Conservation (phyloP, 2,888 invertebrate species). For the Lepidochrysops patricia region DNA sequence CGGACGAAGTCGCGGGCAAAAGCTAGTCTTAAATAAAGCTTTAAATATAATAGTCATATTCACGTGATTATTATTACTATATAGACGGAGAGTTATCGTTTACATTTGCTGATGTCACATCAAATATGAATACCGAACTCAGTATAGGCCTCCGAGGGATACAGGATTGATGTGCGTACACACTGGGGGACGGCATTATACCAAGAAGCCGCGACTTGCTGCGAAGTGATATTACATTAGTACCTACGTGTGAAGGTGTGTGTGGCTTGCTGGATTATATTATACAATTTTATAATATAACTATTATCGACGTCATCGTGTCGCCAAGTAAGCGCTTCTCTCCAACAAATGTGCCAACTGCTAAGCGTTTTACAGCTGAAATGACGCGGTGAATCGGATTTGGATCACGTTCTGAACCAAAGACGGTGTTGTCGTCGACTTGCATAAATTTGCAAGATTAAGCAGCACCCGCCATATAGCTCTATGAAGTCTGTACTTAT, state of each 20-base stretch:
- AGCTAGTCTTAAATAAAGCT: background rate
- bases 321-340: background rate
- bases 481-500: slow-evolving; percentile 32
- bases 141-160: slow-evolving; percentile 43
- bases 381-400: slow-evolving; percentile 65
- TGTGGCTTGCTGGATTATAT: no score
- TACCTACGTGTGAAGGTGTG: background rate
- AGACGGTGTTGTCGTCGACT: slow-evolving; percentile 66
- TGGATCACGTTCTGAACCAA: slow-evolving; percentile 62
- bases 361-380: slow-evolving; percentile 65
- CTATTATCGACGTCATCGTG: no score
- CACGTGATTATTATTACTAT: background rate
- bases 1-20: background rate
- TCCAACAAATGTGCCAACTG: slow-evolving; percentile 65
- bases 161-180: slow-evolving; percentile 37
- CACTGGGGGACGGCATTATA: background rate
- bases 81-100: background rate
- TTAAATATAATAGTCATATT: background rate
- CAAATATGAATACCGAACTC: slow-evolving; percentile 53
- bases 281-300: background rate
- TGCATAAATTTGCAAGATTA: slow-evolving; percentile 73
- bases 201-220: background rate
- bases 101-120: slow-evolving; percentile 3
- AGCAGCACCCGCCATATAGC: slow-evolving; percentile 37
- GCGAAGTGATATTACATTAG: background rate